Evolutionary conservation across 1,140 invertebrate species (phyloP).

Genomic region (Chrysoperla carnea): DNA sequence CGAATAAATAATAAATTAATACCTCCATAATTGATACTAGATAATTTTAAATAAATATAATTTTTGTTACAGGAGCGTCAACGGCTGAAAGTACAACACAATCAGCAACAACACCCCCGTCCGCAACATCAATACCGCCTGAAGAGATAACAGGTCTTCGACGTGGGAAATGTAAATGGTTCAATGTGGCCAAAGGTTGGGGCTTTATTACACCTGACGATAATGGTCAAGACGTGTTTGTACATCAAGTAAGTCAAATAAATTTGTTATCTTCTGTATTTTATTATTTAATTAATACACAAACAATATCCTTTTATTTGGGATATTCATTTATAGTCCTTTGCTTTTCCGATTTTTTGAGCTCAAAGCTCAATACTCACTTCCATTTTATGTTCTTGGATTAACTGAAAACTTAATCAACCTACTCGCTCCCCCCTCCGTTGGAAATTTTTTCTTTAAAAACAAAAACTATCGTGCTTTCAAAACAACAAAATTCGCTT

Average conservation of each 20-base stretch:
- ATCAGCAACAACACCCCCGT: neutral
- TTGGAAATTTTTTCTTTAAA: too few relatives aligned
- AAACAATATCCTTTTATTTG: neutral
- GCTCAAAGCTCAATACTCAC: too few relatives aligned
- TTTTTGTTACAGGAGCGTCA: neutral
- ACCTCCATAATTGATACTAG: too few relatives aligned
- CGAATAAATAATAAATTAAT: too few relatives aligned
- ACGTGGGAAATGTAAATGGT: conserved; percentile 78
- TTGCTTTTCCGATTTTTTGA: too few relatives aligned
- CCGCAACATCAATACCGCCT: neutral
- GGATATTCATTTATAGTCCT: too few relatives aligned
- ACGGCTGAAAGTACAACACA: neutral
- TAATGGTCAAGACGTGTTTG: conserved; percentile 75
- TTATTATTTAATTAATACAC: neutral
- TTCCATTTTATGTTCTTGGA: too few relatives aligned
- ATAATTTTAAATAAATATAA: too few relatives aligned
- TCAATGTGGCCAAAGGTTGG: conserved; percentile 84
- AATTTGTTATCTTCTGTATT: conserved; percentile 1
- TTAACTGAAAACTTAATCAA: too few relatives aligned
- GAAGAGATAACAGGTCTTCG: conserved; percentile 24
- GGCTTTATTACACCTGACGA: conserved; percentile 81
- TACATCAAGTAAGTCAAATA: conserved; percentile 66
- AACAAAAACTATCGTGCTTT: too few relatives aligned
- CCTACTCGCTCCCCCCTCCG: too few relatives aligned
- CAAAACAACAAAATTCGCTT: too few relatives aligned